Percentiles rank a stretch among this genome's conserved stretches.
phyloP scores from a whole-genome alignment of 1,140 invertebrate species.

The Drosophila mayri region DNA sequence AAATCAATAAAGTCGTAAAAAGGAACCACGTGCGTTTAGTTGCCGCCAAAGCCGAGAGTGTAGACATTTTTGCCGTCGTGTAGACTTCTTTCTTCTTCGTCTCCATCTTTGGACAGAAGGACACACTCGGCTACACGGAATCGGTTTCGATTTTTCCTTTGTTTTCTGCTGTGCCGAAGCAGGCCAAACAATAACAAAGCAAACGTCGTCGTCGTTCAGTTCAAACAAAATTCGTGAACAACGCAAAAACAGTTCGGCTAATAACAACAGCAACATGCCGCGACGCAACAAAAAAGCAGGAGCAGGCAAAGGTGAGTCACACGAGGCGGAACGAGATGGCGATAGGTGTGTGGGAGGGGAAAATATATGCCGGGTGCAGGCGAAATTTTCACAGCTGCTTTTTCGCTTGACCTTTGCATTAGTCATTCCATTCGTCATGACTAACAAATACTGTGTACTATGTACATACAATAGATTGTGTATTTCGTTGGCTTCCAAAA shows the following conservation, averaged over 20 bases:
- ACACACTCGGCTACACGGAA: slow-evolving; percentile 42
- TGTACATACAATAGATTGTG: slow-evolving; percentile 9
- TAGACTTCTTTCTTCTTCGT: slow-evolving; percentile 25
- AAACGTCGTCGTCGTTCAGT: slow-evolving; percentile 39
- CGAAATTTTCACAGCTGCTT: slow-evolving; percentile 35
- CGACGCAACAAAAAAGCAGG: slow-evolving; percentile 78
- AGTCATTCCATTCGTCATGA: slow-evolving; percentile 43
- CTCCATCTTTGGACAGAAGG: slow-evolving; percentile 27
- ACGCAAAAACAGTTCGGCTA: slow-evolving; percentile 43
- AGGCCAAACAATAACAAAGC: slow-evolving; percentile 39
- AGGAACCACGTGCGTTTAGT: slow-evolving; percentile 56
- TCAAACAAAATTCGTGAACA: slow-evolving; percentile 60
- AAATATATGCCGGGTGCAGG: slow-evolving; percentile 5
- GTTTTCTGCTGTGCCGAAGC: slow-evolving; percentile 33
- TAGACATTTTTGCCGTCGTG: slow-evolving; percentile 43
- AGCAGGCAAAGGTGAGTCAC: slow-evolving; percentile 81
- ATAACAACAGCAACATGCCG: slow-evolving; percentile 70
- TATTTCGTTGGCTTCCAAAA: slow-evolving; percentile 46
- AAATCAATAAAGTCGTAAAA: slow-evolving; percentile 45
- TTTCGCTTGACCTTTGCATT: slow-evolving; percentile 44
- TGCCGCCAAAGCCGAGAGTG: slow-evolving; percentile 49
- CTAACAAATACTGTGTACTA: slow-evolving; percentile 35
- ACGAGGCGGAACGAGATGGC: slow-evolving; percentile 12
- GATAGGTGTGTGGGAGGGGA: slow-evolving; percentile 7
- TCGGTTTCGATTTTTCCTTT: slow-evolving; percentile 16